Evolutionary conservation across 2,888 invertebrate genomes (phyloP).

Genomic region (Dermolepida albohirtum): DNA sequence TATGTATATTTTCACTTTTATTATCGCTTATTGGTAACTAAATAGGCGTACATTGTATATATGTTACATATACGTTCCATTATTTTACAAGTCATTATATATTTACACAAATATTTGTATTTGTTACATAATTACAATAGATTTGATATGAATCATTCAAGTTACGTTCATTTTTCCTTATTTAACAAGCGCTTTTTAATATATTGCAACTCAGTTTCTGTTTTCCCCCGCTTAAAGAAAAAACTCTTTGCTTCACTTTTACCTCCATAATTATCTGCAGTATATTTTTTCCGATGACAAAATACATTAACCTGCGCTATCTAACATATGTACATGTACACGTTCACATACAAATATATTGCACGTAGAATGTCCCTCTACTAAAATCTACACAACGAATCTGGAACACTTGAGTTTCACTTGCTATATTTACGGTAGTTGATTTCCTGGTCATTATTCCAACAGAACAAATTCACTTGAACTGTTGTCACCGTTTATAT

Average conservation of each 20-base stretch:
- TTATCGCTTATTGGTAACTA: too few species aligned
- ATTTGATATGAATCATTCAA: too few species aligned
- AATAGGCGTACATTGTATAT: too few species aligned
- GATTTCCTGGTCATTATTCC: slow-evolving; percentile 29
- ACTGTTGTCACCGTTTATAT: too few species aligned
- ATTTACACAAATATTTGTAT: too few species aligned
- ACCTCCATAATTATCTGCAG: slow-evolving; percentile 10
- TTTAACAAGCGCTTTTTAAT: neutral
- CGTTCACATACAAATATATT: too few species aligned
- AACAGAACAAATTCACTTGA: neutral
- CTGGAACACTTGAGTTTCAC: slow-evolving; percentile 36
- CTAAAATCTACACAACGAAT: slow-evolving; percentile 2
- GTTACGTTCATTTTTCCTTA: too few species aligned
- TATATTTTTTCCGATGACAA: slow-evolving; percentile 20
- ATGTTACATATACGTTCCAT: too few species aligned
- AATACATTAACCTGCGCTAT: neutral
- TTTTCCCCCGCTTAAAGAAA: neutral
- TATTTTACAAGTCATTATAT: too few species aligned
- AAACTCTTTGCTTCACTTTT: slow-evolving; percentile 10
- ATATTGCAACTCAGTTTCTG: neutral
- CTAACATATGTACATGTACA: too few species aligned
- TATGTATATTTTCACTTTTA: too few species aligned
- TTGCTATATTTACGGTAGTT: slow-evolving; percentile 19
- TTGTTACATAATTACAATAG: too few species aligned
- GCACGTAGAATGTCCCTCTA: neutral